These are phyloP conservation scores for Caracal caracal DNA, from an alignment of 2,113 vertebrate genomes.

Conservation along the genomic window DNA sequence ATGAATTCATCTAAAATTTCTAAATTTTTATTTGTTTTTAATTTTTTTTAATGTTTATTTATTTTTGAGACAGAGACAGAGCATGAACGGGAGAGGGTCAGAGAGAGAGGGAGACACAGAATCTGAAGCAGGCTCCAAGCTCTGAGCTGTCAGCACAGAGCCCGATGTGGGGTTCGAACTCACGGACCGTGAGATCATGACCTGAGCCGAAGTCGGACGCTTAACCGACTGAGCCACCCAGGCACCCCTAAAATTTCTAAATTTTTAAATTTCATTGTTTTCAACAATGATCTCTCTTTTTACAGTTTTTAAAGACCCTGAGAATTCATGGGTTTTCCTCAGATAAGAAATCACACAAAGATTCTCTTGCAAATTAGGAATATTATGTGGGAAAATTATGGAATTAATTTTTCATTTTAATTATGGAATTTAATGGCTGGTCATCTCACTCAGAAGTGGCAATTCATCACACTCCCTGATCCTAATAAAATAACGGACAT, in stretches of 20 bases:
- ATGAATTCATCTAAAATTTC: not conserved
- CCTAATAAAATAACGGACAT: not conserved
- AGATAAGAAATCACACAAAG: not conserved
- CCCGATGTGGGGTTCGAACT: too few relatives aligned
- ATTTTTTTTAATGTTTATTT: too few relatives aligned
- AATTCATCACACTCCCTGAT: not conserved
- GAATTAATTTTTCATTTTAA: conserved; percentile 12
- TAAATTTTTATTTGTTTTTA: not conserved
- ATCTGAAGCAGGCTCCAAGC: too few relatives aligned
- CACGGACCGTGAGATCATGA: too few relatives aligned
- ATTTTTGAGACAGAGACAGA: too few relatives aligned
- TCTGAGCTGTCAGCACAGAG: too few relatives aligned
- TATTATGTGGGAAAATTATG: not conserved
- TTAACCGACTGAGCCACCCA: too few relatives aligned
- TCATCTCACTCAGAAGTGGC: not conserved
- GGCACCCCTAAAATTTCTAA: not conserved
- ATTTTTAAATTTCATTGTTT: not conserved
- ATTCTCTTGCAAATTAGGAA: not conserved
- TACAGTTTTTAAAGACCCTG: not conserved
- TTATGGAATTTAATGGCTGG: not conserved
- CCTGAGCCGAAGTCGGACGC: too few relatives aligned
- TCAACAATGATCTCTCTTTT: not conserved
- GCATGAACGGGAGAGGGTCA: too few relatives aligned
- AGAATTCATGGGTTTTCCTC: not conserved
- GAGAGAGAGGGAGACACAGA: too few relatives aligned